phyloP scores from a whole-genome alignment of 2,113 vertebrate genomes.

The Oncorhynchus clarkii region DNA sequence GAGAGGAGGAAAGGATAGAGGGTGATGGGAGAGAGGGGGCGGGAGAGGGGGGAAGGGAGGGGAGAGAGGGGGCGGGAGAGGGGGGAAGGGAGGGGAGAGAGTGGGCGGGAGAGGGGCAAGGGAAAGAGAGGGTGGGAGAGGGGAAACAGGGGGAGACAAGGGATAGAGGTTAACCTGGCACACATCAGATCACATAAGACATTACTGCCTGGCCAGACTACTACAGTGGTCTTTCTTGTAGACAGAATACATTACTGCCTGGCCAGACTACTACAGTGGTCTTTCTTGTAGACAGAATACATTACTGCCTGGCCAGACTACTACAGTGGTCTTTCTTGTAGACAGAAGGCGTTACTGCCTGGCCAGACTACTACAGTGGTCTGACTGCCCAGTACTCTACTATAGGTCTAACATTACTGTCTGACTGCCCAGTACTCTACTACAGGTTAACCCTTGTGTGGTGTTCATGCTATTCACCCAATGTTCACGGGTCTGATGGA shows the following conservation, averaged over 20 bases:
- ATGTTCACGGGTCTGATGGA: no score
- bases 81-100: slow-evolving; percentile 24
- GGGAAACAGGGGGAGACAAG: neutral
- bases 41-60: slow-evolving; percentile 25
- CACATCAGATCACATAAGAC: neutral
- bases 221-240: no score
- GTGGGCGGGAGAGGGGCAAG: slow-evolving; percentile 1
- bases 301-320: neutral
- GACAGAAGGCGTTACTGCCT: no score
- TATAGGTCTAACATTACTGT: no score
- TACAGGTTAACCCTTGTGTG: no score
- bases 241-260: neutral
- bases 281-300: neutral
- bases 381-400: no score
- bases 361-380: no score
- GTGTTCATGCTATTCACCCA: no score
- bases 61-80: neutral
- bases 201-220: neutral
- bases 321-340: neutral
- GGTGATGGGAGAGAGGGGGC: no score
- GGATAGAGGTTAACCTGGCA: neutral
- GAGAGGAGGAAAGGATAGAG: slow-evolving; percentile 10
- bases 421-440: no score
- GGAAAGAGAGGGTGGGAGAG: neutral
- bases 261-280: neutral